A percentile compares a stretch with the other conserved stretches of the same genome.
phyloP scores from a whole-genome alignment of 2,113 vertebrate genomes.

The Riparia riparia region DNA sequence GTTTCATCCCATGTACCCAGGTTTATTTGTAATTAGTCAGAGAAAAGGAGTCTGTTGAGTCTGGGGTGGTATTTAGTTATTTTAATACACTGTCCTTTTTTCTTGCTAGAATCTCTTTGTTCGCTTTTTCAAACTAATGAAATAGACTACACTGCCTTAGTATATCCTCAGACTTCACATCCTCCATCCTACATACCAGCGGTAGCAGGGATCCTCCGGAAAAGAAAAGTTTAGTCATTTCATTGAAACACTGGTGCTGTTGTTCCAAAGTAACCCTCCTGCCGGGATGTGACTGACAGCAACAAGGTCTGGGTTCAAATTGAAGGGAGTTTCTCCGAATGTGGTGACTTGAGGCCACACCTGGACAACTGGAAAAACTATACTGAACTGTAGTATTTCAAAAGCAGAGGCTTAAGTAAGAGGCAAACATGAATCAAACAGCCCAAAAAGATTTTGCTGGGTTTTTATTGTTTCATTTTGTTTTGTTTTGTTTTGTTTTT shows the following conservation, averaged over 20 bases:
- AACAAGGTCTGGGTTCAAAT: not conserved
- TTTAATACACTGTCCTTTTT: not conserved
- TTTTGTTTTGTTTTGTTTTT: too few species aligned
- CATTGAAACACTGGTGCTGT: not conserved
- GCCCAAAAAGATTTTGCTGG: not conserved
- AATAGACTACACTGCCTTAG: not conserved
- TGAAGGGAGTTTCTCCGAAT: not conserved
- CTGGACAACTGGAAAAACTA: not conserved
- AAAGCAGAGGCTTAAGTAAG: not conserved
- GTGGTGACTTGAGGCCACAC: not conserved
- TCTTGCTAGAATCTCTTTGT: not conserved
- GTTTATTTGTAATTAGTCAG: slow-evolving; percentile 19
- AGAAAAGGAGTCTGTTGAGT: not conserved
- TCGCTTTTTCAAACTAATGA: not conserved
- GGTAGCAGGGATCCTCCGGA: not conserved
- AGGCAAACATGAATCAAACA: not conserved
- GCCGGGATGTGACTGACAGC: not conserved
- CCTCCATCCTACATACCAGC: not conserved
- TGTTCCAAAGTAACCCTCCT: not conserved
- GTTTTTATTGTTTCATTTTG: rapidly evolving
- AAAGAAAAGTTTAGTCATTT: not conserved
- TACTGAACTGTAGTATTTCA: not conserved
- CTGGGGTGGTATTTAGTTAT: not conserved
- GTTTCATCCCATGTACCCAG: not conserved
- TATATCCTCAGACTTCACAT: not conserved